These are phyloP conservation scores for Sweltsa coloradensis DNA, from an alignment of 1,140 invertebrate genomes.

Conservation along the genomic window DNA sequence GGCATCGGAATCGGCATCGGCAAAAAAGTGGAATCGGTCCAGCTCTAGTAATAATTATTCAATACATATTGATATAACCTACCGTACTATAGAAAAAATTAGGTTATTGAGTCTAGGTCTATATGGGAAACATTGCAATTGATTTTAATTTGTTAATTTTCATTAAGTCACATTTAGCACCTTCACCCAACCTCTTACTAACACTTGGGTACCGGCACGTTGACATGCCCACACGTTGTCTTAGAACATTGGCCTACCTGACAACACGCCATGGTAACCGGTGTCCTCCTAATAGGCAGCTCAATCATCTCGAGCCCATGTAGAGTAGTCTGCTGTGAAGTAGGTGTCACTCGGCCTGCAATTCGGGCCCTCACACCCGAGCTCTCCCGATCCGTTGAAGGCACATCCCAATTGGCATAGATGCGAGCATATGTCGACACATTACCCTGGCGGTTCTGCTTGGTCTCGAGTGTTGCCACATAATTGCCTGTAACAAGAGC, in stretches of 20 bases:
- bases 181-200: too few relatives aligned
- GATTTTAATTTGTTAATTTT: too few relatives aligned
- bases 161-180: too few relatives aligned
- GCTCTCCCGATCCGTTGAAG: slow-evolving; percentile 28
- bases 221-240: too few relatives aligned
- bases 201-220: too few relatives aligned
- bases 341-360: slow-evolving; percentile 51
- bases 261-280: slow-evolving; percentile 45
- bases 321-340: slow-evolving; percentile 38
- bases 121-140: too few relatives aligned
- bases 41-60: too few relatives aligned
- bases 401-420: slow-evolving; percentile 47
- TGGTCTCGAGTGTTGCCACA: slow-evolving; percentile 46
- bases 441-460: slow-evolving; percentile 37
- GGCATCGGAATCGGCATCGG: too few relatives aligned
- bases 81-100: too few relatives aligned
- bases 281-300: slow-evolving; percentile 40
- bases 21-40: too few relatives aligned
- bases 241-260: slow-evolving; percentile 29
- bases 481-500: slow-evolving; percentile 35
- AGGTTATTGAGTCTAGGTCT: too few relatives aligned
- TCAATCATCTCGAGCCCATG: slow-evolving; percentile 50
- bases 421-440: slow-evolving; percentile 44
- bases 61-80: too few relatives aligned
- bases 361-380: slow-evolving; percentile 55